Evolutionary conservation across 2,797 vertebrate species (phyloP), one percentile per base, ranked within the genome.

Genomic region (Aeoliscus strigatus): DNA sequence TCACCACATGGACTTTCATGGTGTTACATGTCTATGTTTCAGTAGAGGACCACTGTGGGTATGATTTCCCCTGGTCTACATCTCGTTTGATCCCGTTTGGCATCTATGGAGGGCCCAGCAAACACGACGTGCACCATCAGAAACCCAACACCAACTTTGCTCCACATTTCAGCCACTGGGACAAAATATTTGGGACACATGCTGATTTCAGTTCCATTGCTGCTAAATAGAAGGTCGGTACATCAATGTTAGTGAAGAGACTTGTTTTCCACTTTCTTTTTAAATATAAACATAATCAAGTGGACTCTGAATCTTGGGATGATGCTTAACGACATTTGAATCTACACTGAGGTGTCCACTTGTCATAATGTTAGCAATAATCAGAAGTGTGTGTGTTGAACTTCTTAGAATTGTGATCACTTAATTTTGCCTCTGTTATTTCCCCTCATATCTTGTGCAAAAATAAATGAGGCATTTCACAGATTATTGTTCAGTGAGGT

Each of bases 1-100:
- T 88, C 48, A 88, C 83, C 23, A 81, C 74, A 1, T 87, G 81
- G 80, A 44, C 38, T 8, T 87, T 86, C 39, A 86, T 88, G 83
- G 77, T 87, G 27, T 4, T 77, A 14, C 80, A 85, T 7, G 82
- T 87, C 25, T 86, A 85, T 0, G 72, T 86, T 32, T 86, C 83
- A 0, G 57, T 86, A 17, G 82, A 87, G 33, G 76, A 84, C 65
- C 84, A 86, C 59, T 85, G 82, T 14, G 84, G 86, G 25, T 88
- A 88, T 47, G 77, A 86, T 51, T 87, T 88, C 35, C 84, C 86
- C 14, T 85, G 86, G 85, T 83, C 79, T 29, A 75, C 60, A 27
- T 85, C 81, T 4, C 81, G 52, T n/a, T 40, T 86, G 30, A 63
- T 87, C 33, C 85, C 80, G 0, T 82, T 86, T 33, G 74, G 77